Evolutionary conservation across 2,888 invertebrate genomes (phyloP).

Genomic region (Cryptus armator): DNA sequence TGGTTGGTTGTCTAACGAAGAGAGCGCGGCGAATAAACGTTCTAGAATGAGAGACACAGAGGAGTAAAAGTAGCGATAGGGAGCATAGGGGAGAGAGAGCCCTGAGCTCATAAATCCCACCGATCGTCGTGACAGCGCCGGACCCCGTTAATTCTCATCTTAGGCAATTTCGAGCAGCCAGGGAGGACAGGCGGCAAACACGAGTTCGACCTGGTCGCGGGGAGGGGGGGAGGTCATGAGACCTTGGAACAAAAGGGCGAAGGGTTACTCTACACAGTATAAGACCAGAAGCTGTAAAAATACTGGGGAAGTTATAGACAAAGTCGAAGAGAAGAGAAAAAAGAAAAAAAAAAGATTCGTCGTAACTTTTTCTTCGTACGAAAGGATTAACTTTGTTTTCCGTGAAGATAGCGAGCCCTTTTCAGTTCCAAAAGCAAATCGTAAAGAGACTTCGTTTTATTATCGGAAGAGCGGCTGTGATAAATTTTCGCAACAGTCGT

Average conservation of each 20-base stretch:
- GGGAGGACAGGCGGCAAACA: slow-evolving; percentile 22
- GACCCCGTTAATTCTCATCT: slow-evolving; percentile 55
- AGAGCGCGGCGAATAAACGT: neutral
- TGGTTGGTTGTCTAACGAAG: neutral
- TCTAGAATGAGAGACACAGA: slow-evolving; percentile 13
- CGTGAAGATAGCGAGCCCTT: neutral
- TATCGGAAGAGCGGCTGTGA: too few relatives aligned
- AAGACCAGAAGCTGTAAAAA: slow-evolving; percentile 18
- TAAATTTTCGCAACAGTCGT: too few relatives aligned
- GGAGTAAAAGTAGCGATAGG: neutral
- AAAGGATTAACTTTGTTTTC: neutral
- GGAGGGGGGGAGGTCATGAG: neutral
- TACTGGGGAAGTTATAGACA: slow-evolving; percentile 10
- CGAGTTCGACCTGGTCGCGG: slow-evolving; percentile 10
- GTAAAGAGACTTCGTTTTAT: too few relatives aligned
- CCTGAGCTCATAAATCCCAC: slow-evolving; percentile 45
- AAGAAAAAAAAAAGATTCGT: neutral
- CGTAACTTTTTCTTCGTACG: neutral
- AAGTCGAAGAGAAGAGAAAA: neutral
- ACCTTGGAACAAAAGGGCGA: slow-evolving; percentile 32
- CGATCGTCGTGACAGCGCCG: slow-evolving; percentile 35
- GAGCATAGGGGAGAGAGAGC: neutral
- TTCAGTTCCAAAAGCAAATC: neutral
- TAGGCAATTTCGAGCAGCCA: slow-evolving; percentile 53
- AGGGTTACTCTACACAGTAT: neutral